Evolutionary conservation across 2,797 vertebrate genomes (phyloP).

Genomic region (Labeo calbasu): DNA sequence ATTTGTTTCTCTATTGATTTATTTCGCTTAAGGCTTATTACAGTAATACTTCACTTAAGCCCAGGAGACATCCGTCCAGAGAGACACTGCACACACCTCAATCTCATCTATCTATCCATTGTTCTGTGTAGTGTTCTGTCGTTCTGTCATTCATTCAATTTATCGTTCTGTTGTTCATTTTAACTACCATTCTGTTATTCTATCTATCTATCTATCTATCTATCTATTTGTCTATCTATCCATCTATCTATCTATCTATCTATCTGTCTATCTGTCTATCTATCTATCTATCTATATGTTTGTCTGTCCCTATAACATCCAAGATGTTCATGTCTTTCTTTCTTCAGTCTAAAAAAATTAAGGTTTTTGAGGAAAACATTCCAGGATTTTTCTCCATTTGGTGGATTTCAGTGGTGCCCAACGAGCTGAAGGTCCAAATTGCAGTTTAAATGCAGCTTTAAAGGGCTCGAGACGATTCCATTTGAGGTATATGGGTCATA

Average conservation of each 20-base stretch:
- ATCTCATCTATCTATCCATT: not conserved
- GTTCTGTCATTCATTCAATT: not conserved
- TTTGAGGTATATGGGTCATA: no score
- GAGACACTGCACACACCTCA: not conserved
- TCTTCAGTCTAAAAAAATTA: no score
- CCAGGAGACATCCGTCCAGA: not conserved
- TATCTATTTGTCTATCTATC: not conserved
- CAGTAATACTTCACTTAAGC: constrained; percentile 23
- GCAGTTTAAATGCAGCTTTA: no score
- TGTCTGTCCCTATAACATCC: not conserved
- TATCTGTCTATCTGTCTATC: not conserved
- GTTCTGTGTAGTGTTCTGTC: not conserved
- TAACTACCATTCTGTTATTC: not conserved
- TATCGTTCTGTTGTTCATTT: not conserved
- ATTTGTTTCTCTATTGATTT: constrained; percentile 48
- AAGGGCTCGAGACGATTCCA: no score
- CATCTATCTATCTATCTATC: not conserved
- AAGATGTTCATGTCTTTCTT: no score
- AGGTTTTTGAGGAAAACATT: no score
- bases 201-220: no score
- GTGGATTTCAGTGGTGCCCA: no score
- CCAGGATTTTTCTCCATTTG: no score
- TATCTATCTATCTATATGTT: not conserved
- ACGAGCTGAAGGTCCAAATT: no score
- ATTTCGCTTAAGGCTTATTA: constrained; percentile 49